These are phyloP conservation scores for Enteromius fasciolatus DNA, from an alignment of 2,797 vertebrate genomes.

Conservation along the genomic window DNA sequence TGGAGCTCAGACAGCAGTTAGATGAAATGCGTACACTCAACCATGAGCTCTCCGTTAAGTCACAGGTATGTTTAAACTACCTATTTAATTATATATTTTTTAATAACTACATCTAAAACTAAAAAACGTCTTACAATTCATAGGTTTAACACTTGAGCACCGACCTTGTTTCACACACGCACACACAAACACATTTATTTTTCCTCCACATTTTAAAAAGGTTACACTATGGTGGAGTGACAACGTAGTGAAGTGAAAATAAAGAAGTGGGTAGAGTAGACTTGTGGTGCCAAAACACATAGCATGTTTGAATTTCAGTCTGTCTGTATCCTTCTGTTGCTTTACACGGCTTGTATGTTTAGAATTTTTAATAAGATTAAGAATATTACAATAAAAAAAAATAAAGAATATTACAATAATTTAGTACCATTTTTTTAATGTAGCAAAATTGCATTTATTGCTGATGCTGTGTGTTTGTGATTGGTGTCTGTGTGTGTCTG, in stretches of 20 bases:
- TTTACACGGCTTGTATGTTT: not conserved
- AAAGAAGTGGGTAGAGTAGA: not conserved
- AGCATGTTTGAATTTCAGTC: not conserved
- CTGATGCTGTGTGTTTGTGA: not conserved
- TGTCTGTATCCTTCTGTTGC: not conserved
- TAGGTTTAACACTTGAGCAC: not conserved
- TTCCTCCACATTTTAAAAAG: not conserved
- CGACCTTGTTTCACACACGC: not conserved
- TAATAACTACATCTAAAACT: not conserved
- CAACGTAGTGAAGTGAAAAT: not conserved
- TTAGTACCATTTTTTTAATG: not conserved
- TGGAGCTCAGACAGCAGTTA: slow-evolving; percentile 93
- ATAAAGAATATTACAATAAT: not conserved
- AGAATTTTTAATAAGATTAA: not conserved
- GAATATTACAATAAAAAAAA: not conserved
- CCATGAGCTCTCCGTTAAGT: slow-evolving; percentile 92
- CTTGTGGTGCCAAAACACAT: not conserved
- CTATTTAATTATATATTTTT: not conserved
- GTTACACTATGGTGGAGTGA: not conserved
- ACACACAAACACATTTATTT: not conserved
- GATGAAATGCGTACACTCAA: slow-evolving; percentile 94
- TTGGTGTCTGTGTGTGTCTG: slow-evolving; percentile 28
- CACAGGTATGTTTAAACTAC: slow-evolving; percentile 73
- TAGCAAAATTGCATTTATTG: not conserved
- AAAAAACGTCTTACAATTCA: not conserved